Conservation (phyloP, 2,797 vertebrate genomes). For the Sebastes matsubarae region DNA sequence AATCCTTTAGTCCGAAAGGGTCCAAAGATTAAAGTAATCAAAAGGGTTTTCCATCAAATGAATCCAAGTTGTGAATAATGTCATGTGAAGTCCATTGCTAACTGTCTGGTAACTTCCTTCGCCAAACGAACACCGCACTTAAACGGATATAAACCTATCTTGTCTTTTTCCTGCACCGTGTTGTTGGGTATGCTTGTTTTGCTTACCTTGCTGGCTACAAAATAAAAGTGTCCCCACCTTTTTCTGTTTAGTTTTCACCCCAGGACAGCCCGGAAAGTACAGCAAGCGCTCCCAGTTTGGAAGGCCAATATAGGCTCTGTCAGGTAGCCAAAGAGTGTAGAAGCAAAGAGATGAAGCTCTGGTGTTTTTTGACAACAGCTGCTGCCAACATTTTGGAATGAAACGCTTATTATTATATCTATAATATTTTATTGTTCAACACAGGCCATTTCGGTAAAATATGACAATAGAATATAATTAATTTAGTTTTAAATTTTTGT, state of each 20-base stretch:
- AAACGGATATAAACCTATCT: not conserved
- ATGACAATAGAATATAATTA: no score
- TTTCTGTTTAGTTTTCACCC: not conserved
- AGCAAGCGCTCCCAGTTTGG: not conserved
- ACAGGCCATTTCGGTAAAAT: no score
- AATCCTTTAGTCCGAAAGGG: not conserved
- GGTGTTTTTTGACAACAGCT: no score
- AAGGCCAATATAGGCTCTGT: not conserved
- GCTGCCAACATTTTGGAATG: no score
- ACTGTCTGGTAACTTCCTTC: not conserved
- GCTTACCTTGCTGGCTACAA: not conserved
- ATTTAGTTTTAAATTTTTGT: no score
- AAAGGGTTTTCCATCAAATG: not conserved
- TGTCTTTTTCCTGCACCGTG: not conserved
- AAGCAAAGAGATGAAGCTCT: not conserved
- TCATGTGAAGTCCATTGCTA: not conserved
- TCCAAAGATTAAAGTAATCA: not conserved
- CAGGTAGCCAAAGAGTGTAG: accelerated
- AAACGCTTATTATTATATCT: no score
- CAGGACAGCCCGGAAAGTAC: not conserved
- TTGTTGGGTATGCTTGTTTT: not conserved
- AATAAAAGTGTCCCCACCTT: not conserved
- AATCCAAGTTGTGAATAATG: not conserved
- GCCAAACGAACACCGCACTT: not conserved
- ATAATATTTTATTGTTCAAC: no score